Evolutionary conservation across 1,140 invertebrate species (phyloP).

Genomic region (Drosophila nikananu): DNA sequence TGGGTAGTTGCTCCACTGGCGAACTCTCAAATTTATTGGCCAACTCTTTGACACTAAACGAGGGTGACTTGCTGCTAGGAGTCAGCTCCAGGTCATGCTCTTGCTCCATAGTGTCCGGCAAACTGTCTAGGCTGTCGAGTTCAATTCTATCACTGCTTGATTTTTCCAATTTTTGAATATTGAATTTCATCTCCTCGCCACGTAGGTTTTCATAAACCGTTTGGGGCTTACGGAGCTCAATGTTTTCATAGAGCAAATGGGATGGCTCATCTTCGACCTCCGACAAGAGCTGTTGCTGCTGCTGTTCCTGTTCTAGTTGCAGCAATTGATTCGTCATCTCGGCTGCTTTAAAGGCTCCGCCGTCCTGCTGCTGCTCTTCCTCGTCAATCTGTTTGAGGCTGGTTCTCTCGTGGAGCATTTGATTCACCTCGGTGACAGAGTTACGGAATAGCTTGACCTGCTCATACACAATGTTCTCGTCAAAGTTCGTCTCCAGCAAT

Average conservation of each 20-base stretch:
- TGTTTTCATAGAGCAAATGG: slow-evolving; percentile 80
- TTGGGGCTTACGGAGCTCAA: slow-evolving; percentile 84
- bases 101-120: slow-evolving; percentile 68
- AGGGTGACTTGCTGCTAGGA: slow-evolving; percentile 72
- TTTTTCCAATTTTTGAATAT: slow-evolving; percentile 21
- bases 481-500: slow-evolving; percentile 81
- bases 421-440: slow-evolving; percentile 91
- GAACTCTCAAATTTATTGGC: slow-evolving; percentile 87
- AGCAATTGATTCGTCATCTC: slow-evolving; percentile 73
- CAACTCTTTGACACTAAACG: slow-evolving; percentile 87
- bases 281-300: slow-evolving; percentile 12
- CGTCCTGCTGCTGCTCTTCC: slow-evolving; percentile 66
- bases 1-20: slow-evolving; percentile 84
- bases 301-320: slow-evolving; percentile 57
- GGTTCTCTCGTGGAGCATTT: slow-evolving; percentile 85
- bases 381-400: slow-evolving; percentile 74
- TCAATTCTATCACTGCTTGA: slow-evolving; percentile 68
- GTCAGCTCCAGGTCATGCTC: slow-evolving; percentile 27
- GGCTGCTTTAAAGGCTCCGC: slow-evolving; percentile 67
- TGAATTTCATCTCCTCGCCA: slow-evolving; percentile 80
- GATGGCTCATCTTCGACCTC: slow-evolving; percentile 30
- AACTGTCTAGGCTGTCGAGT: slow-evolving; percentile 79
- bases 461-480: slow-evolving; percentile 88
- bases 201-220: slow-evolving; percentile 86
- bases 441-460: slow-evolving; percentile 91